phyloP scores from a whole-genome alignment of 2,888 invertebrate species.

The Acronicta alni region DNA sequence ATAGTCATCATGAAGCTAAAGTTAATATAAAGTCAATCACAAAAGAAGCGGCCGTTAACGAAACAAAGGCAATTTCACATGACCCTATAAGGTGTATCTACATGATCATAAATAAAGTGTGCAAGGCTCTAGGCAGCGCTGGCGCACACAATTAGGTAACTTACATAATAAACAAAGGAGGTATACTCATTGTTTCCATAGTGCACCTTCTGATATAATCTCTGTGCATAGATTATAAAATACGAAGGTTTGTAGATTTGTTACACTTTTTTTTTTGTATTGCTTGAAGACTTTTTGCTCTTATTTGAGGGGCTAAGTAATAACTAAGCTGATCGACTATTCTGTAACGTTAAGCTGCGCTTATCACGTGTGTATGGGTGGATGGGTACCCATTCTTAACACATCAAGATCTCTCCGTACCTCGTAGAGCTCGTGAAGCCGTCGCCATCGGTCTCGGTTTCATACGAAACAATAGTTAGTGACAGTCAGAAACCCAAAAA shows the following conservation, averaged over 20 bases:
- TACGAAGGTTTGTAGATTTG: slow-evolving; percentile 13
- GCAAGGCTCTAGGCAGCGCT: slow-evolving; percentile 42
- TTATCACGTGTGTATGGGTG: too few relatives aligned
- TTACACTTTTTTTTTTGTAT: not conserved
- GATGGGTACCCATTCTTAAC: too few relatives aligned
- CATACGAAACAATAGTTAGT: too few relatives aligned
- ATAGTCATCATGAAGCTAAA: not conserved
- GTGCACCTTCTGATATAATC: slow-evolving; percentile 48
- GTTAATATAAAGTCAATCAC: slow-evolving; percentile 18
- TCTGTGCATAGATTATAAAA: slow-evolving; percentile 47
- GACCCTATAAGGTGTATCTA: slow-evolving; percentile 42
- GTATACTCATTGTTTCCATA: slow-evolving; percentile 52
- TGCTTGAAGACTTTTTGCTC: not conserved
- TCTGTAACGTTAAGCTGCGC: too few relatives aligned
- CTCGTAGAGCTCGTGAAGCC: too few relatives aligned
- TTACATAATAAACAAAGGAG: slow-evolving; percentile 56
- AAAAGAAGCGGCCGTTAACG: slow-evolving; percentile 11
- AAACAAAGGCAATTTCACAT: slow-evolving; percentile 42
- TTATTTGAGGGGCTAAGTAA: too few relatives aligned
- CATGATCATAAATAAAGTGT: slow-evolving; percentile 43
- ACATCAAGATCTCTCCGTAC: too few relatives aligned
- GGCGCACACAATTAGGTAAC: slow-evolving; percentile 45
- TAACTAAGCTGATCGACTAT: too few relatives aligned
- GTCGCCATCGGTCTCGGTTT: too few relatives aligned
- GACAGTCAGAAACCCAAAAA: too few relatives aligned